Base-by-base conservation (phyloP, 1,140 invertebrate species). In the Drosophila pseudoobscura region DNA sequence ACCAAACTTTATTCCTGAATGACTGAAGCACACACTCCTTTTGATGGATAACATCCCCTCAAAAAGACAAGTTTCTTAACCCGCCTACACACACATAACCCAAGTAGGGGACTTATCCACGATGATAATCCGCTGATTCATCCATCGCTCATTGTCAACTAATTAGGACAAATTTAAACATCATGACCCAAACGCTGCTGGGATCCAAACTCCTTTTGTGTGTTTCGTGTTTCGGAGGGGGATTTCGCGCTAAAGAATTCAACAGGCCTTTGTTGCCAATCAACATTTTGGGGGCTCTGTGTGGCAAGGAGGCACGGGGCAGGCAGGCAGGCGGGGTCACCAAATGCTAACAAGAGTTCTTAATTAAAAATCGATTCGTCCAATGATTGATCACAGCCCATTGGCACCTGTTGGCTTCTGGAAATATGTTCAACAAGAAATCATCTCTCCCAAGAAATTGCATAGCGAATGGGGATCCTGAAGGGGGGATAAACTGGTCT, bases 401-500 rank as follows among this genome's bases (percentile, higher is more conserved):
- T 91, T 91, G 89, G 90, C 89, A 91, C 89, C 89, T 91, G 89
- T 91, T 91, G 83, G 89, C 89, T 91, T 91, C 89, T 91, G 89
- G 87, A 91, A 91, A 91, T 91, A 73, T 91, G 85, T 90, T 80
- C 78, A 88, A 90, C 89, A 91, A 82, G 83, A 78, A 76, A 76
- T 88, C 83, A 68, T 88, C 84, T 88, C 75, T 31, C 47, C 57
- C 26, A 39, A 39, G 35, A 13, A 39, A 39, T 13, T 39, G 11
- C 35, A 39, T 2, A 39, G 65, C 39, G 46, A 35, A 56, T 44
- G 20, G 8, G 51, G 9, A 43, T n/a, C 3, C 44, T 41, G 51
- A 47, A 46, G 41, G 75, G 73, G 78, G 65, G 77, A 80, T 80
- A 88, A 88, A 87, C 82, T 87, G 82, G 82, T 87, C 82, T 87